Base-by-base conservation (phyloP, 2,888 invertebrate species). In the Tipula vernalis region DNA sequence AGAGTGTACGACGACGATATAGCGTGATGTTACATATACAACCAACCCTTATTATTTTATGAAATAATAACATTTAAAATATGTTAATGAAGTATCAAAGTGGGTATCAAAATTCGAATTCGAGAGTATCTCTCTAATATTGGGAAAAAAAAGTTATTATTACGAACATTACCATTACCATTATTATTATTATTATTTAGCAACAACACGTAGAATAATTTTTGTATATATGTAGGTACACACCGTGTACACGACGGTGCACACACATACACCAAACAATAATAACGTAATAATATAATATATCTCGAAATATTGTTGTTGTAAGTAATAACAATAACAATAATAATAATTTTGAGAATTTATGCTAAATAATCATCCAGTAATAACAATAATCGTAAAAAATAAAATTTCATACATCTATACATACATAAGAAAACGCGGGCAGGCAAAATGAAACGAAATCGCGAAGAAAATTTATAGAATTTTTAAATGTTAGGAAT, bases 341-440 rank as follows among this genome's bases (percentile, higher is more conserved):
- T 84, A 84, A 84, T 84, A 36, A 84, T 84, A 84, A 84, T 84
- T 84, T 84, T 84, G 39, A 41, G 84, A 84, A 84, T 84, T 84
- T 84, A 84, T 84, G 84, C 84, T 84, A 84, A 84, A 84, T 84
- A 84, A 84, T 84, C 84, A 84, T 84, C 84, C 41, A 84, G 84
- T 84, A 84, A 84, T 84, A 84, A 84, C 84, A 84, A 84, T 84
- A 84, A 84, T 84, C 84, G 39, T 84, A 84, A 84, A 84, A 84
- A 84, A 84, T 84, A 84, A 84, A 36, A 39, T 39, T 39, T 39
- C 84, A 84, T 41, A 84, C 36, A 84, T 39, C 39, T 5, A 8
- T 1, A 83, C 6, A 42, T 8, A 44, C 10, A 44, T 44, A 44
- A 39, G 39, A 39, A 39, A 39, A 39, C 39, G 39, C 39, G 44